Percentiles rank a stretch among this genome's conserved stretches.
These are phyloP conservation scores for Himantopus leucocephalus DNA, from an alignment of 2,113 vertebrate genomes.

Conservation along the genomic window DNA sequence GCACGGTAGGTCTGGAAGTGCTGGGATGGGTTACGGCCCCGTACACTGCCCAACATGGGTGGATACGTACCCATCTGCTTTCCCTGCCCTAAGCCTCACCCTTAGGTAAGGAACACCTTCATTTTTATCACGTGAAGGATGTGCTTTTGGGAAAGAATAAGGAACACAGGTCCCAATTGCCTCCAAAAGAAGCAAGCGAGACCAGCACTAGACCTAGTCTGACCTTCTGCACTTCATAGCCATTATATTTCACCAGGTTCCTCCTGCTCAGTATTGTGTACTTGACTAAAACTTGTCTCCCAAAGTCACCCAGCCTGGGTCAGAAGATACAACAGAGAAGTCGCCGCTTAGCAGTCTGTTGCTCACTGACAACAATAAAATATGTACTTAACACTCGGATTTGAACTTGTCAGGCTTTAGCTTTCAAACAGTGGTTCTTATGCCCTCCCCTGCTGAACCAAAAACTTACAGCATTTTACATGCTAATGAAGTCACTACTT, in stretches of 20 bases:
- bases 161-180: neutral
- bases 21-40: neutral
- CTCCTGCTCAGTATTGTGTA: neutral
- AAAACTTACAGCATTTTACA: neutral
- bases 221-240: neutral
- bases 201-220: neutral
- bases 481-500: neutral
- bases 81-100: neutral
- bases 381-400: fast-evolving
- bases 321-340: neutral
- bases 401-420: neutral
- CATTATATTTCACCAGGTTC: neutral
- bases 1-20: too few species aligned
- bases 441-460: neutral
- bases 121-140: neutral
- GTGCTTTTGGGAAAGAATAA: neutral
- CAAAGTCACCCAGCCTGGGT: neutral
- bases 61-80: fast-evolving
- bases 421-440: neutral
- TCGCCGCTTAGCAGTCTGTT: neutral
- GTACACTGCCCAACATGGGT: fast-evolving
- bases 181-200: neutral
- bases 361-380: neutral
- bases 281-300: neutral
- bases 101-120: neutral